Percentiles rank a stretch among this genome's conserved stretches.
Conservation (phyloP, 2,888 invertebrate species). For the Netelia melanura region DNA sequence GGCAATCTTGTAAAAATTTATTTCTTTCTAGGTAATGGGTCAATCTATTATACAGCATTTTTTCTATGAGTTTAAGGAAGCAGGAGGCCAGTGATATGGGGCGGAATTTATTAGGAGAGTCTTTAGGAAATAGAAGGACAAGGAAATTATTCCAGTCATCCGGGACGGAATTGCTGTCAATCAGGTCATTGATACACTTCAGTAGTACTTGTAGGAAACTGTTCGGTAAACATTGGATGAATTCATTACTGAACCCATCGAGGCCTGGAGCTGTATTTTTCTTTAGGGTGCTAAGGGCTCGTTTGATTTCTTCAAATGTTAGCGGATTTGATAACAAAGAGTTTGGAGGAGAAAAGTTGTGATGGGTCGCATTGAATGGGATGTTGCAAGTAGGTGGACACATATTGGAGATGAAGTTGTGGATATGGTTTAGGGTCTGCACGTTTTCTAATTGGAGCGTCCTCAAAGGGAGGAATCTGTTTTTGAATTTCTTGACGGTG, state of each 20-base stretch:
- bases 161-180: background rate
- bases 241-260: background rate
- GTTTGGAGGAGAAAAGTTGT: no score
- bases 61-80: constrained; percentile 13
- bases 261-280: constrained; percentile 1
- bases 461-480: background rate
- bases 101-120: background rate
- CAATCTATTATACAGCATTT: background rate
- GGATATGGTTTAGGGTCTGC: background rate
- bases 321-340: background rate
- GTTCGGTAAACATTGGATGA: background rate
- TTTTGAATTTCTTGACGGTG: constrained; percentile 15
- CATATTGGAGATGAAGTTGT: background rate
- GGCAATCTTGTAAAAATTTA: background rate
- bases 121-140: constrained; percentile 31
- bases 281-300: background rate
- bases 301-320: background rate
- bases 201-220: background rate
- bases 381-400: background rate
- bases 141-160: constrained; percentile 34
- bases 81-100: constrained; percentile 36
- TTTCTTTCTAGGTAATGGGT: constrained; percentile 21
- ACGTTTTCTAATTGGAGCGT: background rate
- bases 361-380: background rate
- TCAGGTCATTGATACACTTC: constrained; percentile 16